phyloP scores from a whole-genome alignment of 2,888 invertebrate genomes.

The Suillia variegata region DNA sequence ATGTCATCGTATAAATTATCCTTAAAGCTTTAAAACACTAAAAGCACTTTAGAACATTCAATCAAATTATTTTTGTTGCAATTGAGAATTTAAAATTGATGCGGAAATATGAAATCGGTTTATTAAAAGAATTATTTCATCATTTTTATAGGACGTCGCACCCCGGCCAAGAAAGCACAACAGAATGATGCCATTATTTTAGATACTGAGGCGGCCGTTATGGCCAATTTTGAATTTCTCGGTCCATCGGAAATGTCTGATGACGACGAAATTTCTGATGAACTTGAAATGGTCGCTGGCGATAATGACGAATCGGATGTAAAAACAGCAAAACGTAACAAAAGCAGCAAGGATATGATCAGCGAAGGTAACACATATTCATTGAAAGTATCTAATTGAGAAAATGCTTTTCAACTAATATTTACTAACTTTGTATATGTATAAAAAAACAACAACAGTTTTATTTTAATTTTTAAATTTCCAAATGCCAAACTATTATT shows the following conservation, averaged over 20 bases:
- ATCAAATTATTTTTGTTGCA: too few species aligned
- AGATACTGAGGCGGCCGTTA: constrained; percentile 86
- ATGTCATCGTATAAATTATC: not conserved
- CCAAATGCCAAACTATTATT: not conserved
- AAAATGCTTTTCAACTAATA: constrained; percentile 1
- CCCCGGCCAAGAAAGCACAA: constrained; percentile 69
- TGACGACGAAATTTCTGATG: constrained; percentile 79
- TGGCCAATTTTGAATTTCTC: constrained; percentile 95
- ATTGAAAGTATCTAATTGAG: not conserved
- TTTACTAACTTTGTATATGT: not conserved
- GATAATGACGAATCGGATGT: constrained; percentile 65
- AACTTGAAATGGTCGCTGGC: constrained; percentile 71
- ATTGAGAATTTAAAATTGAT: too few species aligned
- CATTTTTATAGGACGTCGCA: constrained; percentile 63
- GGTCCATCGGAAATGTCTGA: constrained; percentile 88
- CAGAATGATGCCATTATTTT: constrained; percentile 79
- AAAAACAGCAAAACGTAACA: constrained; percentile 63
- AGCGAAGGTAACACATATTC: constrained; percentile 55
- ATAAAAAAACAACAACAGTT: not conserved
- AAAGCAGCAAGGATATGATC: constrained; percentile 59
- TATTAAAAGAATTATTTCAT: too few species aligned
- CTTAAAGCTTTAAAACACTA: too few species aligned
- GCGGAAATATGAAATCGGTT: too few species aligned
- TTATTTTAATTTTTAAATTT: not conserved
- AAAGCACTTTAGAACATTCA: too few species aligned